These are phyloP conservation scores for Pavo muticus DNA, from an alignment of 2,113 vertebrate species.

Conservation along the genomic window DNA sequence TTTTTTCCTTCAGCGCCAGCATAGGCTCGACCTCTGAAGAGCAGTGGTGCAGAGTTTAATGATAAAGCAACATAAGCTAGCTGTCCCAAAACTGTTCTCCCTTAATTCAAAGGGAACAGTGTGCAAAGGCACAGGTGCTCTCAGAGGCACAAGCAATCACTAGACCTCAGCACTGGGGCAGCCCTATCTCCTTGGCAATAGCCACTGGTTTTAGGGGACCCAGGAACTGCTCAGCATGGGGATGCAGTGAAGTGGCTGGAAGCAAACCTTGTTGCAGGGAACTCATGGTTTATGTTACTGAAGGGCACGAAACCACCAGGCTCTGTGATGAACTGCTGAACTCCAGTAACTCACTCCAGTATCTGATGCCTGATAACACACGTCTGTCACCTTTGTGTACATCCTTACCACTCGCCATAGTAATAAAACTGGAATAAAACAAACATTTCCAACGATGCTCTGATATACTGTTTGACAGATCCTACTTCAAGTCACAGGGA, in stretches of 20 bases:
- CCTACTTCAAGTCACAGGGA: not conserved
- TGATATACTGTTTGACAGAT: not conserved
- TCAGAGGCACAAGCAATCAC: not conserved
- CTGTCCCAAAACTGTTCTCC: not conserved
- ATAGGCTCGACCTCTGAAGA: not conserved
- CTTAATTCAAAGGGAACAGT: not conserved
- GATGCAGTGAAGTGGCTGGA: not conserved
- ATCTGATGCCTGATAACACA: not conserved
- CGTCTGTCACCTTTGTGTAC: not conserved
- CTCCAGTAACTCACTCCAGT: not conserved
- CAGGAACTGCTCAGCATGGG: not conserved
- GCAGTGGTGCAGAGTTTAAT: not conserved
- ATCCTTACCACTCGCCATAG: not conserved
- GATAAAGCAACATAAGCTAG: not conserved
- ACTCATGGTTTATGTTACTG: not conserved
- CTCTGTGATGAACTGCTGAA: not conserved
- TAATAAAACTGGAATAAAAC: not conserved
- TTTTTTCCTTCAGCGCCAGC: accelerated
- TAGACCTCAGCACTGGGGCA: not conserved
- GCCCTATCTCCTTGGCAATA: not conserved
- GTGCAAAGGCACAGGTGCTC: accelerated
- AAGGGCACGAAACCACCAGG: accelerated
- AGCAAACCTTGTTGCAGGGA: not conserved
- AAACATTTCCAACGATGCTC: not conserved
- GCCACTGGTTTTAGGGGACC: not conserved